phyloP scores from a whole-genome alignment of 2,797 vertebrate genomes.

The Leptodactylus fallax region DNA sequence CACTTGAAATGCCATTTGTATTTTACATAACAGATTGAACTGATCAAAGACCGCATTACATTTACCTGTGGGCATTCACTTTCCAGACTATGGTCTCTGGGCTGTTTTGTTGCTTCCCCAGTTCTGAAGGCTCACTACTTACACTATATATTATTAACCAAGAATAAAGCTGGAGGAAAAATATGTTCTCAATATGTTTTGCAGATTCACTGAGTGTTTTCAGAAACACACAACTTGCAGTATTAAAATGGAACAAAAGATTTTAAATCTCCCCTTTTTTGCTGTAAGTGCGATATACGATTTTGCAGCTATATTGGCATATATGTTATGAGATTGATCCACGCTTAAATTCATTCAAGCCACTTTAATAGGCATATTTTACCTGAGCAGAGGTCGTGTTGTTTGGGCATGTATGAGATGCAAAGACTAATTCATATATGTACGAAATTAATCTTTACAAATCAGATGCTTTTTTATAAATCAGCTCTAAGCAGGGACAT shows the following conservation, averaged over 20 bases:
- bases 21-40: slow-evolving; percentile 1
- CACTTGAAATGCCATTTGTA: slow-evolving; percentile 24
- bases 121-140: slow-evolving; percentile 18
- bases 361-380: background rate
- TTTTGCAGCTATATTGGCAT: background rate
- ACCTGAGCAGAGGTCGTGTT: background rate
- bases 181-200: slow-evolving; percentile 20
- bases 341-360: background rate
- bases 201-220: background rate
- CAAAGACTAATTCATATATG: no score
- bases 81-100: slow-evolving; percentile 12
- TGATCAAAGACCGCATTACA: slow-evolving; percentile 10
- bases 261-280: background rate
- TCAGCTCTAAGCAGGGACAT: no score
- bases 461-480: no score
- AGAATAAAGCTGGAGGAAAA: slow-evolving; percentile 9
- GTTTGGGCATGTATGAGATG: no score
- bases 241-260: background rate
- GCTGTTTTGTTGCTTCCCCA: slow-evolving; percentile 14
- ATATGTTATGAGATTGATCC: no score
- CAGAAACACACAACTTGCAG: background rate
- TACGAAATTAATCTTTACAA: no score
- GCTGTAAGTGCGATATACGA: background rate
- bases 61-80: slow-evolving; percentile 18
- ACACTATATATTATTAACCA: slow-evolving; percentile 21